Evolutionary conservation across 2,888 invertebrate genomes (phyloP), one percentile per base, ranked within the genome.

Genomic region (Catocala sponsa): DNA sequence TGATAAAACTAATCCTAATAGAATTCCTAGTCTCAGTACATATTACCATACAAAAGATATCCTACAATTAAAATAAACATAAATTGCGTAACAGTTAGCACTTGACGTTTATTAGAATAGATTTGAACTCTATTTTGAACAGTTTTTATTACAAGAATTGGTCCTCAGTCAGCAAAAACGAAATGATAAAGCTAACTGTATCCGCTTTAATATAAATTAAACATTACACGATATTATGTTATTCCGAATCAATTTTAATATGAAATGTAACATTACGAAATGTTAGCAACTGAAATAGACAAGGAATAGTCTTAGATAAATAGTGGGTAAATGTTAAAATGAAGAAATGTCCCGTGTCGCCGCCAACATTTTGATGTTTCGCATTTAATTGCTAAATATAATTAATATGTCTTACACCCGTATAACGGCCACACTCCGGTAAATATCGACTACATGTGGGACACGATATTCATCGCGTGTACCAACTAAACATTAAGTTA

Each of bases 381-480:
- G 68, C 71, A 84, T 91, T 89, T 91, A 91, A 93, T 93, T 91
- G 91, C 91, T 87, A 86, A 89, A 91, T 90, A 91, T 92, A 91
- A 92, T 93, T 91, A 92, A 92, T 90, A 83, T 70, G 81, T 89
- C 78, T 78, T 80, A 80, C 75, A 74, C 74, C 25, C 62, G 79
- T 73, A 80, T 85, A 86, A 83, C 81, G 76, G 83, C 80, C 81
- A 83, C 77, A 81, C 79, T 84, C 71, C 79, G 81, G 83, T 84
- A 84, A 86, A 87, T 84, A 81, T 83, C 76, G 81, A 74, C 74
- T 63, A 68, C 70, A 86, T 81, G 63, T 84, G 70, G 78, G 82
- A 70, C 79, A 73, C 44, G 42, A 64, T 65, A 67, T 61, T 63
- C 64, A 61, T 59, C 52, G 60, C 42, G 58, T 63, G 68, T 68